phyloP scores from a whole-genome alignment of 2,797 vertebrate species.

The Propithecus deckenii region DNA sequence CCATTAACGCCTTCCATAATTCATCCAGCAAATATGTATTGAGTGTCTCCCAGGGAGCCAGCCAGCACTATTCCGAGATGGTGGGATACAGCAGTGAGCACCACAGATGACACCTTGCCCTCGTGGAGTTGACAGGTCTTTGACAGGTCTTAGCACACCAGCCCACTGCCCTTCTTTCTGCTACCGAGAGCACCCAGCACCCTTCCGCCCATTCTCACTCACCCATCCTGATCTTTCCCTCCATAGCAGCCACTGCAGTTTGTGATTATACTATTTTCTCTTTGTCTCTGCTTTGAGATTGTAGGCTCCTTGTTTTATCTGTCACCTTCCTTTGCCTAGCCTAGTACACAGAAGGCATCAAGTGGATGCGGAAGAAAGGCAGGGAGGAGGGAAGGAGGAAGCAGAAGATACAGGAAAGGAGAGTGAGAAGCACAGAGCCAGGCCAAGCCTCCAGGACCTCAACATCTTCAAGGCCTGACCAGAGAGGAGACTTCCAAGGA shows the following conservation, averaged over 20 bases:
- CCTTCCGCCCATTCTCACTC: background rate
- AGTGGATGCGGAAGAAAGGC: background rate
- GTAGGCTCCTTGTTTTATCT: background rate
- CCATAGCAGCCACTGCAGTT: background rate
- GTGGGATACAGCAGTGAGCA: no score
- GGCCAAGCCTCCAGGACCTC: background rate
- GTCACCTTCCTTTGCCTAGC: background rate
- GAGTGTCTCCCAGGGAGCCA: background rate
- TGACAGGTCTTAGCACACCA: background rate
- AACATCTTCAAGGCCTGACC: background rate
- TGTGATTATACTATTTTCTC: background rate
- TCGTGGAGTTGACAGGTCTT: background rate
- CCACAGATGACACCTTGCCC: background rate
- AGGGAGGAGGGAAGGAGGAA: background rate
- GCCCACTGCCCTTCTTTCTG: background rate
- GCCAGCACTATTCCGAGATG: no score
- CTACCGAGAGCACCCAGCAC: no score
- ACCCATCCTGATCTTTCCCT: background rate
- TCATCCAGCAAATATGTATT: background rate
- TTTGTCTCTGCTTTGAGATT: background rate
- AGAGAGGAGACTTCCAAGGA: background rate
- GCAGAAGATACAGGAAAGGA: background rate
- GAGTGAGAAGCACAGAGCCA: background rate
- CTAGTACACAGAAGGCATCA: background rate
- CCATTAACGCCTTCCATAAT: background rate